Evolutionary conservation across 2,888 invertebrate genomes (phyloP).

Genomic region (Catonia carolina): DNA sequence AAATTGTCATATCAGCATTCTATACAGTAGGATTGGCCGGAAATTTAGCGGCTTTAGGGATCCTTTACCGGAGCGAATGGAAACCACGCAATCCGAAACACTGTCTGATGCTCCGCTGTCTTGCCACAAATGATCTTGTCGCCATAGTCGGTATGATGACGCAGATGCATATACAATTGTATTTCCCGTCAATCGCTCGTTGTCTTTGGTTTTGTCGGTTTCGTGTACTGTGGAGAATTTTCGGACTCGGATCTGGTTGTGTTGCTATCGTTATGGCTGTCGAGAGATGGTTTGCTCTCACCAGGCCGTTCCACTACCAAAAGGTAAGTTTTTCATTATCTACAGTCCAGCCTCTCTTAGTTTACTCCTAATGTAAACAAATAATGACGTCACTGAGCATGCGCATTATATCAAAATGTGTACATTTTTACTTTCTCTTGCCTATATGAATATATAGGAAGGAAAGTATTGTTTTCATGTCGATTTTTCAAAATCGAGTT

Average conservation of each 20-base stretch:
- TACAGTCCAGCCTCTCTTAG: too few species aligned
- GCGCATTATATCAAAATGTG: too few species aligned
- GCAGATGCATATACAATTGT: conserved; percentile 53
- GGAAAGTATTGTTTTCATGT: too few species aligned
- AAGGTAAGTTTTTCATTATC: conserved; percentile 60
- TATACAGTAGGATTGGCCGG: conserved; percentile 57
- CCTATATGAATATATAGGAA: too few species aligned
- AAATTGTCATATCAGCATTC: conserved; percentile 38
- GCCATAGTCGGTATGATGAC: conserved; percentile 72
- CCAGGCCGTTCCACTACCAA: conserved; percentile 79
- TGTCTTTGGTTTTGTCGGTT: conserved; percentile 53
- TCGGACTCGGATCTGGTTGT: conserved; percentile 80
- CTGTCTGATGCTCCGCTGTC: conserved; percentile 67
- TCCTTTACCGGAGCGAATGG: conserved; percentile 62
- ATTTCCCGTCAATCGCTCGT: conserved; percentile 40
- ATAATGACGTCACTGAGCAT: too few species aligned
- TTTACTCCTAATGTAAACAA: too few species aligned
- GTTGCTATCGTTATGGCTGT: conserved; percentile 84
- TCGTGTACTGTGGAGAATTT: conserved; percentile 68
- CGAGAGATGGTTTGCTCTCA: conserved; percentile 79
- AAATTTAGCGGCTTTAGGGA: conserved; percentile 68
- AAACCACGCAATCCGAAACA: conserved; percentile 70
- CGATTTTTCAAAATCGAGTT: too few species aligned
- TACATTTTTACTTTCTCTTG: too few species aligned
- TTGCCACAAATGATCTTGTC: conserved; percentile 72